These are phyloP conservation scores for Channa argus DNA, from an alignment of 2,113 vertebrate genomes.

Conservation along the genomic window DNA sequence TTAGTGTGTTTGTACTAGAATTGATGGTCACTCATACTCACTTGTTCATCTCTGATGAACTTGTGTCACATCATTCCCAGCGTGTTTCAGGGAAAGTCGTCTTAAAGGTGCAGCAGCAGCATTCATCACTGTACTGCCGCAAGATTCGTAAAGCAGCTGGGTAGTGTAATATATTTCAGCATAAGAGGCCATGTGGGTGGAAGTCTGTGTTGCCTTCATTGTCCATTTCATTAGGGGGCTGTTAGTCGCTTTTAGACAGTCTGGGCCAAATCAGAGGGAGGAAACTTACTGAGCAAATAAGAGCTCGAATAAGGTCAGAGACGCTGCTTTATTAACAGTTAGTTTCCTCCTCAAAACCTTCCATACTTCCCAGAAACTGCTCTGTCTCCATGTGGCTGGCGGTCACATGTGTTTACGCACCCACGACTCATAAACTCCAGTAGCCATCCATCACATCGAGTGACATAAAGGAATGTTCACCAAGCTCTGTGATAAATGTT, in stretches of 20 bases:
- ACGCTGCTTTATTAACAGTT: constrained; percentile 20
- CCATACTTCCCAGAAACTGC: constrained; percentile 46
- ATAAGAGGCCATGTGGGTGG: constrained; percentile 35
- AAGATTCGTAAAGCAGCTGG: not conserved
- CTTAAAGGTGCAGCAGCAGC: not conserved
- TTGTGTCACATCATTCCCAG: not conserved
- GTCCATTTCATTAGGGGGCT: constrained; percentile 23
- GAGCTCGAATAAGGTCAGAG: not conserved
- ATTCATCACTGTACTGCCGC: constrained; percentile 20
- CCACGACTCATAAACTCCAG: constrained; percentile 34
- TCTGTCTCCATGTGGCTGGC: not conserved
- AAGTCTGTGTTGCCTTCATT: not conserved
- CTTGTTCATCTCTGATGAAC: not conserved
- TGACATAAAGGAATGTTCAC: constrained; percentile 30
- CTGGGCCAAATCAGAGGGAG: constrained; percentile 9
- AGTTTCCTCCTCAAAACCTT: constrained; percentile 1
- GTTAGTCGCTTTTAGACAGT: not conserved
- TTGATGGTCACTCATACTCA: too few relatives aligned
- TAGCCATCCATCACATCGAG: constrained; percentile 22
- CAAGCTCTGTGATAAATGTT: constrained; percentile 10
- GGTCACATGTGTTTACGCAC: constrained; percentile 40
- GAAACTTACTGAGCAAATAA: not conserved
- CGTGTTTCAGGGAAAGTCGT: not conserved
- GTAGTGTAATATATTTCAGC: not conserved
- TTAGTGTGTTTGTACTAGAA: not conserved